Evolutionary conservation across 1,140 invertebrate genomes (phyloP).

Genomic region (Apis florea): DNA sequence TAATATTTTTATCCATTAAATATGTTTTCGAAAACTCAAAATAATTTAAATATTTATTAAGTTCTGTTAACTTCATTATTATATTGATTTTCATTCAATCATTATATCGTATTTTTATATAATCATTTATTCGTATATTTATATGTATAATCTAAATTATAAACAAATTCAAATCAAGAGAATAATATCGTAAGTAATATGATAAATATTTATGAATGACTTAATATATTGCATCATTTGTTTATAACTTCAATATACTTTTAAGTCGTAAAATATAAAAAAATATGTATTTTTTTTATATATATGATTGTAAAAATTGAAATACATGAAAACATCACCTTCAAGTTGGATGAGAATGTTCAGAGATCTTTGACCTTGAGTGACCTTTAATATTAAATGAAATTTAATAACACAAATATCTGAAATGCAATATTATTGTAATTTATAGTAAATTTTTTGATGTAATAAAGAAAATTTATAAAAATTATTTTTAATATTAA

Average conservation of each 20-base stretch:
- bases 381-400: constrained; percentile 28
- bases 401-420: neutral
- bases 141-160: neutral
- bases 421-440: neutral
- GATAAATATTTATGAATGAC: neutral
- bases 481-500: neutral
- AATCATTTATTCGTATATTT: neutral
- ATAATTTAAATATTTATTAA: neutral
- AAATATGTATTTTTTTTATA: neutral
- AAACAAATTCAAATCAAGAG: neutral
- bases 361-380: constrained; percentile 30
- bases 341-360: neutral
- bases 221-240: neutral
- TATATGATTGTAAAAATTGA: neutral
- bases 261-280: neutral
- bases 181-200: neutral
- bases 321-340: constrained; percentile 7
- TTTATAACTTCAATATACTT: neutral
- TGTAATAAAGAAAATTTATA: neutral
- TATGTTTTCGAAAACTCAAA: neutral
- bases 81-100: neutral
- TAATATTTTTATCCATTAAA: too few relatives aligned
- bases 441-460: neutral
- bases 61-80: neutral
- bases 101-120: too few relatives aligned